Conservation (phyloP, 2,113 vertebrate species). For the Emydura subglobosa region DNA sequence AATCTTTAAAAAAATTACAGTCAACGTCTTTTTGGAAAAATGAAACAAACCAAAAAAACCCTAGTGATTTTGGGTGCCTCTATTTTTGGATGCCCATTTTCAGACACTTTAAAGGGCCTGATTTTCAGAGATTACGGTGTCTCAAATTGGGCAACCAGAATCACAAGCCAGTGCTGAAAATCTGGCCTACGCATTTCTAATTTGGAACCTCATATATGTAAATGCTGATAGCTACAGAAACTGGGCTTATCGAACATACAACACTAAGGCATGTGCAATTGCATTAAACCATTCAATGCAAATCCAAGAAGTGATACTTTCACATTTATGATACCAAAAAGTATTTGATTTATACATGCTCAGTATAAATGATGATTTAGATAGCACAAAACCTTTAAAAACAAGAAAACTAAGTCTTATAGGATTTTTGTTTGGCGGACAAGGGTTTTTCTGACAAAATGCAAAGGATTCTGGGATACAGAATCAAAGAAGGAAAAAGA, state of each 20-base stretch:
- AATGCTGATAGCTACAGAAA: background rate
- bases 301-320: background rate
- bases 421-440: background rate
- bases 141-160: background rate
- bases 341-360: background rate
- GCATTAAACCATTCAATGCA: background rate
- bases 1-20: background rate
- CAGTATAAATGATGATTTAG: background rate
- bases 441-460: background rate
- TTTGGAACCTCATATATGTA: background rate
- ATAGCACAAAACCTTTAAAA: background rate
- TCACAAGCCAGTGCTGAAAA: background rate
- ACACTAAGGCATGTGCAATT: background rate
- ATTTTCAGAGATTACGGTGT: background rate
- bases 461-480: background rate
- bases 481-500: background rate
- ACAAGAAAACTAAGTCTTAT: background rate
- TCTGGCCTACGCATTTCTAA: background rate
- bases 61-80: background rate
- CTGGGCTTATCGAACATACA: background rate
- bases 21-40: background rate
- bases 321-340: background rate
- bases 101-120: background rate
- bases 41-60: background rate
- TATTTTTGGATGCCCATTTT: background rate